Evolutionary conservation across 2,888 invertebrate species (phyloP).

Genomic region (Omphaloscelis lunosa): DNA sequence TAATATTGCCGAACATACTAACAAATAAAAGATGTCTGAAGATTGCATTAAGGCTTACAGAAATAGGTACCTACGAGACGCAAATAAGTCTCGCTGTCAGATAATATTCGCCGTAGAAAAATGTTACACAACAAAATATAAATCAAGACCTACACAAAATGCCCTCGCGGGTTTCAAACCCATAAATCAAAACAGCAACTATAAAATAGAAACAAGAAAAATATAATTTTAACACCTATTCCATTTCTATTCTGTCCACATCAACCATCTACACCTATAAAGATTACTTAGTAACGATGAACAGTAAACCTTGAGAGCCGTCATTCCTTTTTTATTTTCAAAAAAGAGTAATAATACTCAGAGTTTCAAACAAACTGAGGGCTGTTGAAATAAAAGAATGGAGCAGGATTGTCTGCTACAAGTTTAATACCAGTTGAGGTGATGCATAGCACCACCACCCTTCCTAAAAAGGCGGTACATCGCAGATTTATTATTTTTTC

Average conservation of each 20-base stretch:
- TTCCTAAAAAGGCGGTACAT: slow-evolving; percentile 74
- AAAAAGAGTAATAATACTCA: slow-evolving; percentile 79
- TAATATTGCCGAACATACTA: background rate
- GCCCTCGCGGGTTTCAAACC: slow-evolving; percentile 27
- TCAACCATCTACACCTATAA: slow-evolving; percentile 49
- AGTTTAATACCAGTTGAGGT: slow-evolving; percentile 80
- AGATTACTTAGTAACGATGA: slow-evolving; percentile 58
- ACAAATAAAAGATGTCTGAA: slow-evolving; percentile 4
- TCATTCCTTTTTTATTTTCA: slow-evolving; percentile 74
- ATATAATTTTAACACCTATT: slow-evolving; percentile 54
- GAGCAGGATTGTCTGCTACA: slow-evolving; percentile 71
- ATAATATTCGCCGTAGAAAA: slow-evolving; percentile 29
- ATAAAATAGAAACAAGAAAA: slow-evolving; percentile 52
- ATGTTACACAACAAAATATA: slow-evolving; percentile 37
- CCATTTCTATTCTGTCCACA: slow-evolving; percentile 50
- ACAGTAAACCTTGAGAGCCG: slow-evolving; percentile 56
- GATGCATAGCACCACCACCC: slow-evolving; percentile 76
- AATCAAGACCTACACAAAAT: slow-evolving; percentile 32
- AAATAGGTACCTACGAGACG: slow-evolving; percentile 22
- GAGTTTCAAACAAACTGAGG: slow-evolving; percentile 78
- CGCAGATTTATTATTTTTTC: slow-evolving; percentile 63
- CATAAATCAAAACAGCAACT: slow-evolving; percentile 51
- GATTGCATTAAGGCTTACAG: slow-evolving; percentile 4
- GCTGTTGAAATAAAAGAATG: slow-evolving; percentile 85
- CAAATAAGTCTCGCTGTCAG: slow-evolving; percentile 34